Percentiles rank a stretch among this genome's conserved stretches.
These are phyloP conservation scores for Spodoptera litura DNA, from an alignment of 1,140 invertebrate species.

Conservation along the genomic window DNA sequence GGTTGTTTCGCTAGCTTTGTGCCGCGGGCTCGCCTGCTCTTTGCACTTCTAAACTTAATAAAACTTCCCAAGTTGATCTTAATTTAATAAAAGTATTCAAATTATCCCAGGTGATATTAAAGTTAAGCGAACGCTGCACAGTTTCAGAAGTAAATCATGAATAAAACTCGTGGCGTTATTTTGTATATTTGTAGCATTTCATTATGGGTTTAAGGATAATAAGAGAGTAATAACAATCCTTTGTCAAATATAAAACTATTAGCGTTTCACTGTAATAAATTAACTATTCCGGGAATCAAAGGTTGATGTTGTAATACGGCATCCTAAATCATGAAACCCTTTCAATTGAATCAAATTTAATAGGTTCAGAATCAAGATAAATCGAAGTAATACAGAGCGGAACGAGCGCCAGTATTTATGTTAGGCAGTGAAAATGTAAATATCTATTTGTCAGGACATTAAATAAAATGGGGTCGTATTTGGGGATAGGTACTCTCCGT, in stretches of 20 bases:
- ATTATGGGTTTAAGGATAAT: too few species aligned
- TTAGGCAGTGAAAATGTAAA: slow-evolving; percentile 40
- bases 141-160: too few species aligned
- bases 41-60: slow-evolving; percentile 4
- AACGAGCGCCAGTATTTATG: slow-evolving; percentile 35
- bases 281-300: slow-evolving; percentile 5
- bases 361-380: slow-evolving; percentile 24
- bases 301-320: neutral
- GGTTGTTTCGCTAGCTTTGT: slow-evolving; percentile 13
- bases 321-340: slow-evolving; percentile 25
- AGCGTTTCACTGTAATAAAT: neutral
- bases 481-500: slow-evolving; percentile 13
- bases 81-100: slow-evolving; percentile 1
- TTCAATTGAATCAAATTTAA: slow-evolving; percentile 38
- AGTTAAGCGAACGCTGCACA: too few species aligned
- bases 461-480: slow-evolving; percentile 26
- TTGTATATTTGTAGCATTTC: too few species aligned
- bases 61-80: neutral
- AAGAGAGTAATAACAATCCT: too few species aligned
- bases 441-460: slow-evolving; percentile 40
- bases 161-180: too few species aligned
- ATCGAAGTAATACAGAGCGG: slow-evolving; percentile 30
- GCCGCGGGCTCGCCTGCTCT: neutral
- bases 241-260: neutral
- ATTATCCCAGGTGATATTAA: neutral